A percentile compares a stretch with the other conserved stretches of the same genome.
Conservation (phyloP, 2,113 vertebrate genomes). For the Dascyllus trimaculatus region DNA sequence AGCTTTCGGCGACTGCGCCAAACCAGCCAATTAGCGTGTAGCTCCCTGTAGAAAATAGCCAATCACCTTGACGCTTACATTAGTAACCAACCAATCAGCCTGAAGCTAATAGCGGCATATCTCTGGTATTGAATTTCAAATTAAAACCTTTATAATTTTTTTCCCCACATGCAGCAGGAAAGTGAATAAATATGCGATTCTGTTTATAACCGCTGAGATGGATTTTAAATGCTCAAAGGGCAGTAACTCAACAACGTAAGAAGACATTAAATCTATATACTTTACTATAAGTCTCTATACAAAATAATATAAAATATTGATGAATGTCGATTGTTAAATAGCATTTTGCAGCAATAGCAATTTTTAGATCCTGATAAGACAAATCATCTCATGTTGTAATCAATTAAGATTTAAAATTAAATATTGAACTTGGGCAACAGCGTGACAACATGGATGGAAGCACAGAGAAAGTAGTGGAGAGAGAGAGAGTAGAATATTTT, state of each 20-base stretch:
- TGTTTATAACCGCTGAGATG: too few species aligned
- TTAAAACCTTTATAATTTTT: background rate
- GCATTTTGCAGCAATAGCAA: too few species aligned
- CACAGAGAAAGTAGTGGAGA: slow-evolving; percentile 39
- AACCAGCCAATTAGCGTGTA: too few species aligned
- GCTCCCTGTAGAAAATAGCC: background rate
- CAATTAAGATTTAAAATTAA: background rate
- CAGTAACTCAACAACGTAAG: too few species aligned
- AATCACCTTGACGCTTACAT: too few species aligned
- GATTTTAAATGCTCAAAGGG: too few species aligned
- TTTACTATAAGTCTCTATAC: too few species aligned
- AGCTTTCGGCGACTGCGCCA: too few species aligned
- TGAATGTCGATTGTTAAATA: background rate
- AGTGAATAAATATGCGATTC: background rate
- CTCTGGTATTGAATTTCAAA: slow-evolving; percentile 30
- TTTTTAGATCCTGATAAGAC: too few species aligned
- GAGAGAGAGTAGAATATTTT: slow-evolving; percentile 73
- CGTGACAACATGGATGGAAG: background rate
- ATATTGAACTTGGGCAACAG: background rate
- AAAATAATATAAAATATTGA: too few species aligned
- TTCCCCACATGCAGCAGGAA: background rate
- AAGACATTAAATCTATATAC: too few species aligned
- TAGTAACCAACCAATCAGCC: slow-evolving; percentile 55
- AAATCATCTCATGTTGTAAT: too few species aligned
- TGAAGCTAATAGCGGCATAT: fast-evolving